These are phyloP conservation scores for Egretta garzetta DNA, from an alignment of 2,113 vertebrate species.

Conservation along the genomic window DNA sequence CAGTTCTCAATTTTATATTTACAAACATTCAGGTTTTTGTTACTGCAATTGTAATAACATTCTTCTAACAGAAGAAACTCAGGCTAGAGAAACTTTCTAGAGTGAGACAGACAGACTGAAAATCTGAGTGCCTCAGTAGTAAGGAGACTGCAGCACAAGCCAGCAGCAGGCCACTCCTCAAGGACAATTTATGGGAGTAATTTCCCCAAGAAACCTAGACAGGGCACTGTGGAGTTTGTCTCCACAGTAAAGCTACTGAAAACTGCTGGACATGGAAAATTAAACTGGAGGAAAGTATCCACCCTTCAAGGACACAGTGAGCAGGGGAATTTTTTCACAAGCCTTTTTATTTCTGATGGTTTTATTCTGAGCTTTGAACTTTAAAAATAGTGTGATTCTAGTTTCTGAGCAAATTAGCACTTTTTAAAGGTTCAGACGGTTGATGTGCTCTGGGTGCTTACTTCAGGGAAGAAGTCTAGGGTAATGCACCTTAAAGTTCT, in stretches of 20 bases:
- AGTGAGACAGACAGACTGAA: not conserved
- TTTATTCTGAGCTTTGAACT: not conserved
- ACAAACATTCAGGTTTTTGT: not conserved
- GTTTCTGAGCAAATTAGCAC: not conserved
- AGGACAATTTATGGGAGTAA: not conserved
- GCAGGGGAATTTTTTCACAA: not conserved
- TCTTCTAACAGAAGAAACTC: not conserved
- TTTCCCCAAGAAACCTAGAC: not conserved
- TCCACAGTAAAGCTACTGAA: not conserved
- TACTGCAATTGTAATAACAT: not conserved
- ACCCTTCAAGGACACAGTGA: not conserved
- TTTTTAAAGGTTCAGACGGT: not conserved
- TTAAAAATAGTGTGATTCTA: not conserved
- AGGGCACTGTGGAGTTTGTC: not conserved
- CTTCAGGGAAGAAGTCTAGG: not conserved
- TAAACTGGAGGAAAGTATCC: not conserved
- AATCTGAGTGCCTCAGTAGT: not conserved
- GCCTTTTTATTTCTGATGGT: not conserved
- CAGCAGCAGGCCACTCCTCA: not conserved
- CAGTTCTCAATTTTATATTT: not conserved
- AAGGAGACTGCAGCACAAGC: not conserved
- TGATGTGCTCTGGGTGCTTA: not conserved
- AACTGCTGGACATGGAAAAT: not conserved
- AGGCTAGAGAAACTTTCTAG: not conserved
- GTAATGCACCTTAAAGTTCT: not conserved